Conservation (phyloP, 2,797 vertebrate species). For the Hephaestus fuliginosus region DNA sequence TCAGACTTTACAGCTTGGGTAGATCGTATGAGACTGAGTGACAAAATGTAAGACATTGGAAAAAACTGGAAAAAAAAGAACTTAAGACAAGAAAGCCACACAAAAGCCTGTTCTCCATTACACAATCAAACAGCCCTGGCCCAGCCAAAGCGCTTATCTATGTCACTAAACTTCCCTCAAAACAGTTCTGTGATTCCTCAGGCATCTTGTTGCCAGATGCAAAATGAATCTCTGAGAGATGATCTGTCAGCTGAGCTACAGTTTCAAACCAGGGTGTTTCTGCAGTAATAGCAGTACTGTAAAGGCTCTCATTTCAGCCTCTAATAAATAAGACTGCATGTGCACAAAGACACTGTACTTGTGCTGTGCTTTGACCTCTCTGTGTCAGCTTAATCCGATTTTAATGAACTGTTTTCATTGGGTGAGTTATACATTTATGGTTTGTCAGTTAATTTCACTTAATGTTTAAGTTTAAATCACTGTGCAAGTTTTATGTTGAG, state of each 20-base stretch:
- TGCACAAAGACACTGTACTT: constrained; percentile 21
- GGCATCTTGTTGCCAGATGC: constrained; percentile 78
- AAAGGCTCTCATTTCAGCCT: constrained; percentile 21
- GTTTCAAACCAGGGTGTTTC: constrained; percentile 33
- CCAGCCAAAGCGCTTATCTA: constrained; percentile 65
- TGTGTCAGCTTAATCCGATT: not conserved
- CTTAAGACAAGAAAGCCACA: constrained; percentile 47
- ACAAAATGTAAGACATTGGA: constrained; percentile 52
- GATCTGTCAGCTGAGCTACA: constrained; percentile 54
- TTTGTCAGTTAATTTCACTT: not conserved
- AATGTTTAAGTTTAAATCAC: not conserved
- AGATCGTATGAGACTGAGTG: constrained; percentile 36
- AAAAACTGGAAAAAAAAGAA: constrained; percentile 24
- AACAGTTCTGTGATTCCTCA: constrained; percentile 64
- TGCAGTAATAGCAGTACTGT: constrained; percentile 21
- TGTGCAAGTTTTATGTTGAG: not conserved
- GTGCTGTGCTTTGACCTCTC: not conserved
- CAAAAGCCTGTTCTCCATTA: constrained; percentile 71
- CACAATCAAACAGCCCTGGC: constrained; percentile 62
- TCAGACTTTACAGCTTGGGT: constrained; percentile 45
- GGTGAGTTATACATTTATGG: not conserved
- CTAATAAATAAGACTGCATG: constrained; percentile 17
- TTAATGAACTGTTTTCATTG: not conserved
- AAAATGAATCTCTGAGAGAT: constrained; percentile 50
- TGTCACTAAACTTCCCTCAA: constrained; percentile 67